These are phyloP conservation scores for Scaptomyza polygonia DNA, from an alignment of 2,888 invertebrate genomes.

Conservation along the genomic window DNA sequence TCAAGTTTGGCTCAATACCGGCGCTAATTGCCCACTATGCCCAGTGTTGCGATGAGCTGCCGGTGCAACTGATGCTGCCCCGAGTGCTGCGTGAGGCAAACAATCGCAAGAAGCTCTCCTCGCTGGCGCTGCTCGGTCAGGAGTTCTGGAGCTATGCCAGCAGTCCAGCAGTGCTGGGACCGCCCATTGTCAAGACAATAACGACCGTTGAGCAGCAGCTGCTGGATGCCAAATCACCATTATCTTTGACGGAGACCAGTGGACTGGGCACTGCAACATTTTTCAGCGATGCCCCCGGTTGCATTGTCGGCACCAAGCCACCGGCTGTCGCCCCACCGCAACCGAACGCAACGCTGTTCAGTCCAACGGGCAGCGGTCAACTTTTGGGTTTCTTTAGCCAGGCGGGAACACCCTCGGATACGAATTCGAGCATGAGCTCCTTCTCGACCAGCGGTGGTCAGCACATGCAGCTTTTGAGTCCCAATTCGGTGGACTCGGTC, in stretches of 20 bases:
- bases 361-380: slow-evolving; percentile 80
- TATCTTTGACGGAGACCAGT: slow-evolving; percentile 84
- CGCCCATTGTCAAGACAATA: slow-evolving; percentile 29
- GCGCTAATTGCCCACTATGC: slow-evolving; percentile 97
- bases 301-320: slow-evolving; percentile 30
- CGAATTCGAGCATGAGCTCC: slow-evolving; percentile 90
- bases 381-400: slow-evolving; percentile 81
- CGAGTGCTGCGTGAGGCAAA: slow-evolving; percentile 93
- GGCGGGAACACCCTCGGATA: slow-evolving; percentile 87
- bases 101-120: slow-evolving; percentile 95
- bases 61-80: slow-evolving; percentile 94
- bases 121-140: slow-evolving; percentile 94
- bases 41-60: slow-evolving; percentile 96
- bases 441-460: slow-evolving; percentile 87
- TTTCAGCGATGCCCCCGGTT: slow-evolving; percentile 73
- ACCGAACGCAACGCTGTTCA: slow-evolving; percentile 61
- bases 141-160: slow-evolving; percentile 92
- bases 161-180: slow-evolving; percentile 73
- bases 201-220: slow-evolving; percentile 44
- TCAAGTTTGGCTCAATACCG: slow-evolving; percentile 96
- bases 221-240: slow-evolving; percentile 83
- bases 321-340: slow-evolving; percentile 35
- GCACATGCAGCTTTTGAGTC: slow-evolving; percentile 84
- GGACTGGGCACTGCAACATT: slow-evolving; percentile 84
- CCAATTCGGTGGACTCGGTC: slow-evolving; percentile 88